Base-by-base conservation (phyloP, 37 sponge, comb jelly and placozoan species). In the Aplysina aerophoba region DNA sequence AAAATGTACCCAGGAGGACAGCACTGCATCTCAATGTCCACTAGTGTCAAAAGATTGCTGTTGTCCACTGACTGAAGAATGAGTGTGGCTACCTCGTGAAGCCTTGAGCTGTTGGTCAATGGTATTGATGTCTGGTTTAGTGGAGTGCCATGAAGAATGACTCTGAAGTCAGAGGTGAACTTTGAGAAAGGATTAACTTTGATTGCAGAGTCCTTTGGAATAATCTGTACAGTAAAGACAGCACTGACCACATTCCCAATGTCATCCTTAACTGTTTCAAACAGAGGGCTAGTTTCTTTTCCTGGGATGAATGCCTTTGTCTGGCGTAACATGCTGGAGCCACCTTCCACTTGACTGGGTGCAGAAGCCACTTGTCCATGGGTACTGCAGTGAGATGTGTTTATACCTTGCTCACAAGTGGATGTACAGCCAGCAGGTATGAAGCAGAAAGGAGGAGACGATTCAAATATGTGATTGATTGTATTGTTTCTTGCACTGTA, bases 1-100 rank as follows among this genome's bases (percentile, higher is more conserved):
- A 27, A 69, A 3, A 69, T 69, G 71, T 34, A 69, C 27, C 71
- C 71, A 3, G 71, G 71, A 34, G 71, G 71, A 69, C 71, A 69
- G 33, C 71, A 69, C 71, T 69, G 34, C 71, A 69, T 34, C 4
- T 30, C 34, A 31, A 69, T 35, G 17, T 30, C 31, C 35, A 69
- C 17, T 17, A 11, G 17, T 30, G 33, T 31, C 28, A 69, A 27
- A 1, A 69, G 33, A 31, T 69, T 35, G 1, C 2, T 30, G 33
- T 69, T 69, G 31, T 34, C 33, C 34, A 16, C 34, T 30, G 71
- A 69, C 71, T 69, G 71, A 17, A 69, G 71, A 69, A 69, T 35
- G 2, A 69, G 71, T 69, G 71, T 15, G 6, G 6, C 35, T n/a
- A 30, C 33, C 27, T 8, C 63, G 4, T 27, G 27, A 8, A 62